Conservation (phyloP, 2,113 vertebrate genomes). For the Epinephelus fuscoguttatus region DNA sequence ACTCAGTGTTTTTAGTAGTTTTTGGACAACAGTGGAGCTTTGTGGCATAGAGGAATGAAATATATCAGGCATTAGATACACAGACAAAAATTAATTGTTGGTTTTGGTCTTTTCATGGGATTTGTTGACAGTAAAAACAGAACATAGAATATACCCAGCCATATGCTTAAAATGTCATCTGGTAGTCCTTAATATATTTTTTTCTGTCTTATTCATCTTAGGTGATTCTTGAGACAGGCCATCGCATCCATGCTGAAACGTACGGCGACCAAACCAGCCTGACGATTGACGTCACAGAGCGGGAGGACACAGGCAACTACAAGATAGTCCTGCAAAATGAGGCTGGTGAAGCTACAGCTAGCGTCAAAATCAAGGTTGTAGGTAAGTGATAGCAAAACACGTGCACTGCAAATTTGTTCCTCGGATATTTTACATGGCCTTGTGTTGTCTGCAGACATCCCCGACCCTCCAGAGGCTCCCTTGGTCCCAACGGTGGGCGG, state of each 20-base stretch:
- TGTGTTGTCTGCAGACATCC: conserved; percentile 87
- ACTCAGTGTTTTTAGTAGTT: not conserved
- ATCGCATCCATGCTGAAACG: conserved; percentile 90
- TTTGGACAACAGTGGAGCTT: not conserved
- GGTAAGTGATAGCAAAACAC: conserved; percentile 84
- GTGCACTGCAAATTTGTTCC: not conserved
- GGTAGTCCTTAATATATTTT: too few relatives aligned
- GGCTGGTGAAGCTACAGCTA: conserved; percentile 93
- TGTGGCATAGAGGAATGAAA: not conserved
- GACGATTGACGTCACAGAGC: conserved; percentile 94
- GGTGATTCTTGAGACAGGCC: conserved; percentile 92
- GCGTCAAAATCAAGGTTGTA: conserved; percentile 95
- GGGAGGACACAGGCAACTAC: conserved; percentile 93
- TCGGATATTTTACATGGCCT: not conserved
- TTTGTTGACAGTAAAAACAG: too few relatives aligned
- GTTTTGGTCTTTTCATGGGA: too few relatives aligned
- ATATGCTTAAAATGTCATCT: too few relatives aligned
- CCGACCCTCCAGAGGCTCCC: conserved; percentile 93
- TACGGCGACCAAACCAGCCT: conserved; percentile 93
- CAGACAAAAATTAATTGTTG: too few relatives aligned
- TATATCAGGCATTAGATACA: too few relatives aligned
- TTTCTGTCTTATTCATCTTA: conserved; percentile 60
- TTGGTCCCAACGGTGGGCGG: conserved; percentile 93
- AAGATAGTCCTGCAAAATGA: conserved; percentile 96
- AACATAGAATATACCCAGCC: not conserved